A percentile compares a stretch with the other conserved stretches of the same genome.
These are phyloP conservation scores for Pelobates cultripes DNA, from an alignment of 2,797 vertebrate species.

Conservation along the genomic window DNA sequence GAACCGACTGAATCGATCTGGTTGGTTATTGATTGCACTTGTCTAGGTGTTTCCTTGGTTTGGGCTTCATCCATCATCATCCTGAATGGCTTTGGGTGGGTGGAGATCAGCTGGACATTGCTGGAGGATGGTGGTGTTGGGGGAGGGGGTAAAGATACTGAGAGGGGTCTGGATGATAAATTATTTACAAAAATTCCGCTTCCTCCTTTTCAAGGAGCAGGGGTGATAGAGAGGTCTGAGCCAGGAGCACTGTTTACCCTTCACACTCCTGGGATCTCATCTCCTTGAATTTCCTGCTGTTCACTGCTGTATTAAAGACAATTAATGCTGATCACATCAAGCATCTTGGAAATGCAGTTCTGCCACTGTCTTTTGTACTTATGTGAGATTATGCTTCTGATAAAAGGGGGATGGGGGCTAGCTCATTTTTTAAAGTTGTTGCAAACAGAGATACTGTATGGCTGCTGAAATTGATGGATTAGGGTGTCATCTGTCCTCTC, in stretches of 20 bases:
- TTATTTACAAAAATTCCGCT: conserved; percentile 38
- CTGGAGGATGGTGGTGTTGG: conserved; percentile 11
- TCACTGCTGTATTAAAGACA: conserved; percentile 34
- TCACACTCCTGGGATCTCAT: conserved; percentile 31
- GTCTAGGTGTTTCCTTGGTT: conserved; percentile 28
- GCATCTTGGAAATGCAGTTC: conserved; percentile 14
- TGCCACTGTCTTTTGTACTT: conserved; percentile 22
- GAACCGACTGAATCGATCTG: conserved; percentile 23
- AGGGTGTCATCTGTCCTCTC: background rate
- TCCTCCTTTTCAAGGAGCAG: conserved; percentile 23
- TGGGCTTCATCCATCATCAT: conserved; percentile 26
- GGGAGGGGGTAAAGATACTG: conserved; percentile 16
- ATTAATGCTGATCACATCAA: conserved; percentile 34
- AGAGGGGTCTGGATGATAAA: conserved; percentile 35
- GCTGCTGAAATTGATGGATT: background rate
- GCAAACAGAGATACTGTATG: conserved; percentile 3
- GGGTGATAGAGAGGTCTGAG: conserved; percentile 16
- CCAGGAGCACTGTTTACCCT: background rate
- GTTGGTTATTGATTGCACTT: conserved; percentile 35
- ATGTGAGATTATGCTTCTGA: conserved; percentile 3
- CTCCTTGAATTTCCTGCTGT: conserved; percentile 21
- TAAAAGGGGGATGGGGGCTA: background rate
- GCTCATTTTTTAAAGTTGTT: background rate
- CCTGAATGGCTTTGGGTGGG: conserved; percentile 35
- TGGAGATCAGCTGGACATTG: conserved; percentile 22